These are phyloP conservation scores for Orientallactaga bullata DNA, from an alignment of 2,113 vertebrate genomes.

Conservation along the genomic window DNA sequence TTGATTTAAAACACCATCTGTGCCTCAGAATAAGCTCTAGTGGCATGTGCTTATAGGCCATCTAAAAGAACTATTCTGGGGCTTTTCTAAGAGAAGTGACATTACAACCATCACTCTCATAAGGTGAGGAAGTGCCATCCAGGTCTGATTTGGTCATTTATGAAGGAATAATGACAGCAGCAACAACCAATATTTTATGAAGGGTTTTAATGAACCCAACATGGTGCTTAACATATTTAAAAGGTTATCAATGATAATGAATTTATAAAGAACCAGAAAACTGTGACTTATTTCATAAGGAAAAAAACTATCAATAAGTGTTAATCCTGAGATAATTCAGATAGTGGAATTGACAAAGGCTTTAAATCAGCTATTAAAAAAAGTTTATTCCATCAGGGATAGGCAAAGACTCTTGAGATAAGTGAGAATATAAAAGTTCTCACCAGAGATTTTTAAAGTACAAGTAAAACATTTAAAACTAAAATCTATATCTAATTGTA, in stretches of 20 bases:
- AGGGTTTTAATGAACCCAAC: background rate
- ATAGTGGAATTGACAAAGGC: background rate
- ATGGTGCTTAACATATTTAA: background rate
- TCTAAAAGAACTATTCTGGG: background rate
- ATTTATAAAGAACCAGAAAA: background rate
- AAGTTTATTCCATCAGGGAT: background rate
- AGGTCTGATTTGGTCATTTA: background rate
- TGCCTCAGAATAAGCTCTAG: background rate
- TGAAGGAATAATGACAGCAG: background rate
- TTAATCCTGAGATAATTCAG: background rate
- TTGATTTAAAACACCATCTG: background rate
- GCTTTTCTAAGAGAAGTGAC: background rate
- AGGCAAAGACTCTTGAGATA: background rate
- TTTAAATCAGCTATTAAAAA: background rate
- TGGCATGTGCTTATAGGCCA: background rate
- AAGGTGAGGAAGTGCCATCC: background rate
- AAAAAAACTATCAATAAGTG: background rate
- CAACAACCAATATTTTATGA: background rate
- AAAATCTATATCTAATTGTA: background rate
- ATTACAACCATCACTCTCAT: background rate
- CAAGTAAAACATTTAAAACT: background rate
- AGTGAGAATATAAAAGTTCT: background rate
- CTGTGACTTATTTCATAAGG: background rate
- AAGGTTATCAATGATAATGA: background rate
- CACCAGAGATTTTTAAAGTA: conserved; percentile 12